phyloP scores from a whole-genome alignment of 2,888 invertebrate species.

The Alloplasta piceator region DNA sequence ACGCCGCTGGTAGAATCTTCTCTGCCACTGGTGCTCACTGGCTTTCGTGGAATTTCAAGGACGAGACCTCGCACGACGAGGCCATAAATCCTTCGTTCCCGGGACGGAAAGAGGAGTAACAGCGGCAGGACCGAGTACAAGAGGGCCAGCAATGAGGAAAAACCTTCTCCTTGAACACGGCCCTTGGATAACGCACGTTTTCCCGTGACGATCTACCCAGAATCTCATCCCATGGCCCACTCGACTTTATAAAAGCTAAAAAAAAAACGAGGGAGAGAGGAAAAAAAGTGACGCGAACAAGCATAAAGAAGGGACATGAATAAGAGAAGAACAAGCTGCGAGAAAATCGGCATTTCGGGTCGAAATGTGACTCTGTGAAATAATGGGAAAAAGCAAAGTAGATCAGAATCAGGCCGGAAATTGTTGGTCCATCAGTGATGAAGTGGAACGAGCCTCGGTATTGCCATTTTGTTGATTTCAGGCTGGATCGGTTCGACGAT shows the following conservation, averaged over 20 bases:
- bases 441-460: background rate
- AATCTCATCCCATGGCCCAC: slow-evolving; percentile 52
- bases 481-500: too few species aligned
- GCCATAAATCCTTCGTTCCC: slow-evolving; percentile 68
- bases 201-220: slow-evolving; percentile 56
- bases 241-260: slow-evolving; percentile 49
- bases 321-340: slow-evolving; percentile 1
- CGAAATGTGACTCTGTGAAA: too few species aligned
- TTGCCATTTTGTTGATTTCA: background rate
- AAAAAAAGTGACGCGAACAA: slow-evolving; percentile 1
- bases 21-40: slow-evolving; percentile 55
- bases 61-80: slow-evolving; percentile 66
- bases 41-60: slow-evolving; percentile 70
- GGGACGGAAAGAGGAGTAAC: slow-evolving; percentile 55
- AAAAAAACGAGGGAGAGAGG: slow-evolving; percentile 39
- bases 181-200: slow-evolving; percentile 65
- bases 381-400: too few species aligned
- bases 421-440: too few species aligned
- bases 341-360: background rate
- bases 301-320: slow-evolving; percentile 11
- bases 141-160: slow-evolving; percentile 57
- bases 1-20: slow-evolving; percentile 53
- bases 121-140: slow-evolving; percentile 20
- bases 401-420: too few species aligned
- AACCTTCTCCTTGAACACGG: slow-evolving; percentile 58